Percentiles rank a stretch among this genome's conserved stretches.
Conservation (phyloP, 2,797 vertebrate genomes). For the Alosa sapidissima region DNA sequence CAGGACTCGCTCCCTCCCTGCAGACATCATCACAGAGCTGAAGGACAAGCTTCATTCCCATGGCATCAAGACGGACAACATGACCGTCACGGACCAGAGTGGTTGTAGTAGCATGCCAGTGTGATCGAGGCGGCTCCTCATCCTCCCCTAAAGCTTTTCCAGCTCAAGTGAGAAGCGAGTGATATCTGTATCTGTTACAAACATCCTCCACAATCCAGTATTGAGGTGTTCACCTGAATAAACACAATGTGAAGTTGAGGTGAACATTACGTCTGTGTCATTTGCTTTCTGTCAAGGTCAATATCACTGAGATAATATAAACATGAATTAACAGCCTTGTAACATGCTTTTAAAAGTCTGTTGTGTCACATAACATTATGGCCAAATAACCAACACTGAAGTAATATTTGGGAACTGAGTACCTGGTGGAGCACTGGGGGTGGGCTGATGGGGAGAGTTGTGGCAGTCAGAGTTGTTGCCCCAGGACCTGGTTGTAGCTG, state of each 20-base stretch:
- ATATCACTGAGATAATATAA: not conserved
- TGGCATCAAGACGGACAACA: not conserved
- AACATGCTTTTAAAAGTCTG: too few species aligned
- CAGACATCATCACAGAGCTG: slow-evolving; percentile 43
- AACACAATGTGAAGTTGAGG: not conserved
- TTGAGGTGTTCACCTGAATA: not conserved
- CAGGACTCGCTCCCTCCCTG: slow-evolving; percentile 51
- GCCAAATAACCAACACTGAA: not conserved
- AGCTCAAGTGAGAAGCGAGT: not conserved
- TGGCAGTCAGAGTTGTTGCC: too few species aligned
- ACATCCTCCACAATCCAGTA: not conserved
- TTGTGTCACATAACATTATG: not conserved
- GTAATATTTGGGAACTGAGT: not conserved
- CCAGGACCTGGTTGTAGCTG: too few species aligned
- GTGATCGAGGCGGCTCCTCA: slow-evolving; percentile 12
- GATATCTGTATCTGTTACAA: not conserved
- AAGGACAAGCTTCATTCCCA: slow-evolving; percentile 31
- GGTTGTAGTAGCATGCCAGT: slow-evolving; percentile 51
- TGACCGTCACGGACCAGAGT: slow-evolving; percentile 53
- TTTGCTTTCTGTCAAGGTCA: not conserved
- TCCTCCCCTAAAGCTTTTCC: not conserved
- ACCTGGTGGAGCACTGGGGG: not conserved
- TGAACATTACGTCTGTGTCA: not conserved
- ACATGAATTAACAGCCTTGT: not conserved
- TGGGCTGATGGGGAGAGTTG: not conserved